Evolutionary conservation across 2,888 invertebrate genomes (phyloP).

Genomic region (Zygogramma bicolorata): DNA sequence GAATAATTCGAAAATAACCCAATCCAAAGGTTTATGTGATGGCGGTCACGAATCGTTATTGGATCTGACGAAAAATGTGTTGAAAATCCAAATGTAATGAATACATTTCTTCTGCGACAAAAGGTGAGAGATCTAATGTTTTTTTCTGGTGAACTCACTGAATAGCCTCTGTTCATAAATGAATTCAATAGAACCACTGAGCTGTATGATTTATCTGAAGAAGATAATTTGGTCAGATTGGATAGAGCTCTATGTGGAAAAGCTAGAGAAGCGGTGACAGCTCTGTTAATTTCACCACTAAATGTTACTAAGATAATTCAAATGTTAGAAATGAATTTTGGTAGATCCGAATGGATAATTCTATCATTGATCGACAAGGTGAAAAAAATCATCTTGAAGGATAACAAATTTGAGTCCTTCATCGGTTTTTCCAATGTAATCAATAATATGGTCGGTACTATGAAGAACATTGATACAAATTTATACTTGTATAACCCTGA

Average conservation of each 20-base stretch:
- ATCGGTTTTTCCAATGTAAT: too few species aligned
- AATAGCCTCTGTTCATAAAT: conserved; percentile 1
- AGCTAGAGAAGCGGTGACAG: conserved; percentile 1
- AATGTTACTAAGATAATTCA: background rate
- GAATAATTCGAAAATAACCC: too few species aligned
- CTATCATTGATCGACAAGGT: too few species aligned
- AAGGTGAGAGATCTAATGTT: background rate
- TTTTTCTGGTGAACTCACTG: conserved; percentile 2
- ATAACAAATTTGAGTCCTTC: conserved; percentile 1
- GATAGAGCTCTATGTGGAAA: background rate
- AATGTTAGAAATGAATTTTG: background rate
- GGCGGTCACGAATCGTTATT: too few species aligned
- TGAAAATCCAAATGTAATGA: background rate
- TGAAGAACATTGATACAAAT: too few species aligned
- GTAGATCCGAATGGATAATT: background rate
- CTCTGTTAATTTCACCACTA: background rate
- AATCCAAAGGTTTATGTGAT: background rate
- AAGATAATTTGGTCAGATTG: background rate
- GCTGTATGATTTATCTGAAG: background rate
- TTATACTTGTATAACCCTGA: too few species aligned
- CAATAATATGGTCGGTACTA: too few species aligned
- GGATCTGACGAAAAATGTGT: background rate
- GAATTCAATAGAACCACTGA: background rate
- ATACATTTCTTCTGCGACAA: background rate
- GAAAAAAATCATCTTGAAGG: background rate